A percentile compares a stretch with the other conserved stretches of the same genome.
phyloP scores from a whole-genome alignment of 2,888 invertebrate genomes.

The Melitaea athalia region DNA sequence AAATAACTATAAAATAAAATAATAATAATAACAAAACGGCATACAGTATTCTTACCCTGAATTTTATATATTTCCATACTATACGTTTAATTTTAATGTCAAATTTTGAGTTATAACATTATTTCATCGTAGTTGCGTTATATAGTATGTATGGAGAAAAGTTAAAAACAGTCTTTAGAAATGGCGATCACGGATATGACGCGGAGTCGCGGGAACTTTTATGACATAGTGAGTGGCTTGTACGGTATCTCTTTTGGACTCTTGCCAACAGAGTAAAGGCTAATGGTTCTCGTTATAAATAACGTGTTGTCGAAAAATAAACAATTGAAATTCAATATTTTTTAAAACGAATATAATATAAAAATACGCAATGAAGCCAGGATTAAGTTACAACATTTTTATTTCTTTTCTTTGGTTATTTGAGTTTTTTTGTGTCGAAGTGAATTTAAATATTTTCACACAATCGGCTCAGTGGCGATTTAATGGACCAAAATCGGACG shows the following conservation, averaged over 20 bases:
- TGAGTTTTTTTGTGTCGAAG: not conserved
- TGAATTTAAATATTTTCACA: too few relatives aligned
- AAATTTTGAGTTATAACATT: too few relatives aligned
- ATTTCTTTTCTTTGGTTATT: not conserved
- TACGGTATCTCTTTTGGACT: slow-evolving; percentile 13
- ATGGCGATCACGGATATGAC: slow-evolving; percentile 4
- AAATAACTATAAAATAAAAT: too few relatives aligned
- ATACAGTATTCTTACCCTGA: too few relatives aligned
- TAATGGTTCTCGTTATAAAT: slow-evolving; percentile 15
- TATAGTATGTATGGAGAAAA: not conserved
- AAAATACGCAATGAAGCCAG: not conserved
- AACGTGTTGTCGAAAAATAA: not conserved
- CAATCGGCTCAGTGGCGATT: too few relatives aligned
- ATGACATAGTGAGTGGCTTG: slow-evolving; percentile 16
- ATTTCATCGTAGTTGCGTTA: too few relatives aligned
- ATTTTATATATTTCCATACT: too few relatives aligned
- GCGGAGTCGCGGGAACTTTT: slow-evolving; percentile 2
- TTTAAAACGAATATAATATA: not conserved
- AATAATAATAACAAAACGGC: too few relatives aligned
- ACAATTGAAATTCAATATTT: slow-evolving; percentile 2
- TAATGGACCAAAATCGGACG: too few relatives aligned
- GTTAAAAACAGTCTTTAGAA: not conserved
- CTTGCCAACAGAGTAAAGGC: slow-evolving; percentile 17
- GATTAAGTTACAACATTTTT: not conserved
- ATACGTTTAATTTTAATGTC: too few relatives aligned